A percentile compares a stretch with the other conserved stretches of the same genome.
phyloP scores from a whole-genome alignment of 2,797 vertebrate species.

The Poeciliopsis paucimaculata region DNA sequence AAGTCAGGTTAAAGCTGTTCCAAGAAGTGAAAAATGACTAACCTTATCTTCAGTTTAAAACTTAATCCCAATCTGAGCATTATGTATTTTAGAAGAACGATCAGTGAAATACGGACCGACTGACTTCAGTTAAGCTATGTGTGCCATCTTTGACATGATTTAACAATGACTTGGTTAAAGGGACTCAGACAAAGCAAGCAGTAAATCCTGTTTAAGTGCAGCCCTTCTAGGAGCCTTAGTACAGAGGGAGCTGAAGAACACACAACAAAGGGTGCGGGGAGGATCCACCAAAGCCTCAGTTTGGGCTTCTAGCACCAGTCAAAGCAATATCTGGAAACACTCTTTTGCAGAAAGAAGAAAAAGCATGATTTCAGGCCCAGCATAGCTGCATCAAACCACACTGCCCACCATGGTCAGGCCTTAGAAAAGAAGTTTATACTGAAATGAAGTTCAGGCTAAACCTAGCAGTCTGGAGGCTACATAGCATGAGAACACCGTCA shows the following conservation, averaged over 20 bases:
- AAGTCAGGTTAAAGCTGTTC: not conserved
- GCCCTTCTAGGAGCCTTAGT: slow-evolving; percentile 37
- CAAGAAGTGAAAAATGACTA: not conserved
- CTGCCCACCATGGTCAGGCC: slow-evolving; percentile 65
- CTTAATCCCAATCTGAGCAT: not conserved
- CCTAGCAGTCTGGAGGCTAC: slow-evolving; percentile 52
- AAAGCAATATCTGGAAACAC: slow-evolving; percentile 79
- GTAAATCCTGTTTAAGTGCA: slow-evolving; percentile 47
- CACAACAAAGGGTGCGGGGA: slow-evolving; percentile 69
- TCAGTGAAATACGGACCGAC: not conserved
- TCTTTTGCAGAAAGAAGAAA: slow-evolving; percentile 68
- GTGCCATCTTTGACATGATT: slow-evolving; percentile 15
- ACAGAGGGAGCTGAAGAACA: slow-evolving; percentile 59
- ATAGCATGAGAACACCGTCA: slow-evolving; percentile 55
- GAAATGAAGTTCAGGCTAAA: slow-evolving; percentile 62
- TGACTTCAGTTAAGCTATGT: slow-evolving; percentile 10
- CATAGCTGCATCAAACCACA: slow-evolving; percentile 72
- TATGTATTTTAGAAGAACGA: slow-evolving; percentile 15
- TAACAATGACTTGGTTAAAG: slow-evolving; percentile 47
- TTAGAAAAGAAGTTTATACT: slow-evolving; percentile 57
- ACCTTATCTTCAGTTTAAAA: not conserved
- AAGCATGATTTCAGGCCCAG: slow-evolving; percentile 62
- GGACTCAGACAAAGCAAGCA: slow-evolving; percentile 29
- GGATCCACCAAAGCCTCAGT: slow-evolving; percentile 71
- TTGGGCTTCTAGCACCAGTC: slow-evolving; percentile 66